A percentile compares a stretch with the other conserved stretches of the same genome.
These are phyloP conservation scores for Carettochelys insculpta DNA, from an alignment of 2,113 vertebrate species.

Conservation along the genomic window DNA sequence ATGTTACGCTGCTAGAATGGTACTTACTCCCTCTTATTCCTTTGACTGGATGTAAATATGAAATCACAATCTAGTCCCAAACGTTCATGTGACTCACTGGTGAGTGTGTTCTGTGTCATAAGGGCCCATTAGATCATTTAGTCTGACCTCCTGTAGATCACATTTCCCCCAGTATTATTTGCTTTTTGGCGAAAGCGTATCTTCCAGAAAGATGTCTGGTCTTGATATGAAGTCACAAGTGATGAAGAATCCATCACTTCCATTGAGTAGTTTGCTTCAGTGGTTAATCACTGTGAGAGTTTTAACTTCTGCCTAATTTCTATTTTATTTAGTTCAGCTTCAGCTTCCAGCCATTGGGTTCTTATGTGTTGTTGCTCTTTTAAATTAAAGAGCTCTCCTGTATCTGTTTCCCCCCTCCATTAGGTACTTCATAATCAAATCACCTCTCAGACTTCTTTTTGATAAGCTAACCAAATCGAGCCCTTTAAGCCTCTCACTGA, in stretches of 20 bases:
- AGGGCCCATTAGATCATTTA: neutral
- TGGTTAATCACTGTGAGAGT: neutral
- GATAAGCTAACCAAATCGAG: constrained; percentile 34
- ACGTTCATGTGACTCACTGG: neutral
- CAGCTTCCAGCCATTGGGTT: neutral
- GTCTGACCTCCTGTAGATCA: neutral
- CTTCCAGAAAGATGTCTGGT: neutral
- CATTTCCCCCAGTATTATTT: neutral
- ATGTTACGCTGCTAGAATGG: constrained; percentile 4
- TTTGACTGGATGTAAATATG: constrained; percentile 14
- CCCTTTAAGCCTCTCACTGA: constrained; percentile 42
- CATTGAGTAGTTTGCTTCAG: neutral
- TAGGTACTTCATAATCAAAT: neutral
- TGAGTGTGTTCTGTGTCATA: neutral
- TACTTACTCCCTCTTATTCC: constrained; percentile 43
- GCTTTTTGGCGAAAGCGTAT: neutral
- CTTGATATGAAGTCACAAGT: neutral
- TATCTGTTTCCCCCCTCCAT: neutral
- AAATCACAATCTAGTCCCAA: neutral
- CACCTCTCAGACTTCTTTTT: constrained; percentile 40
- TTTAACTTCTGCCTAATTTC: neutral
- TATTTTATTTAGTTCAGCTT: neutral
- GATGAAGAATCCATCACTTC: neutral
- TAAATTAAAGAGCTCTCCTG: neutral
- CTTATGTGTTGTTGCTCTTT: neutral